Conservation (phyloP, 2,113 vertebrate genomes). For the Paedocypris sp. region DNA sequence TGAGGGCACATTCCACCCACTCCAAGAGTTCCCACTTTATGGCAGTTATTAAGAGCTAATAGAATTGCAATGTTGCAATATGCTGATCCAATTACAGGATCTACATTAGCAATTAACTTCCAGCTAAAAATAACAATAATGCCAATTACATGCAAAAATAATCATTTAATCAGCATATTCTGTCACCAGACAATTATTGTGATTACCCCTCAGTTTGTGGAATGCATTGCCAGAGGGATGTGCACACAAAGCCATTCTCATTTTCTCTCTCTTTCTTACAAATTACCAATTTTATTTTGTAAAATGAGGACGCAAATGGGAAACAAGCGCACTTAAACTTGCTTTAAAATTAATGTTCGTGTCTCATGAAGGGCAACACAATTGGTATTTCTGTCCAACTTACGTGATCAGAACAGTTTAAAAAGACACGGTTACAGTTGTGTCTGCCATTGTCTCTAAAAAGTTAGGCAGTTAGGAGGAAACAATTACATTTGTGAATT, state of each 20-base stretch:
- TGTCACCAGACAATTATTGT: constrained; percentile 72
- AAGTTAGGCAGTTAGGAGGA: not conserved
- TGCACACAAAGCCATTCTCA: constrained; percentile 61
- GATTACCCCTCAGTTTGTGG: constrained; percentile 68
- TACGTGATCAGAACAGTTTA: not conserved
- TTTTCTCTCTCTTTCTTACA: constrained; percentile 47
- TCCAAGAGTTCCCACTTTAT: constrained; percentile 65
- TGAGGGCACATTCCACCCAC: constrained; percentile 68
- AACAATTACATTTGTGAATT: no score
- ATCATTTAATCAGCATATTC: constrained; percentile 73
- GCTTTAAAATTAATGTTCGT: constrained; percentile 28
- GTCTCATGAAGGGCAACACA: constrained; percentile 4
- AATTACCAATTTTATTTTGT: constrained; percentile 40
- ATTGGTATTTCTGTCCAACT: constrained; percentile 23
- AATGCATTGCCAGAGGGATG: constrained; percentile 65
- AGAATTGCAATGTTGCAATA: constrained; percentile 73
- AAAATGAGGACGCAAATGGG: constrained; percentile 17
- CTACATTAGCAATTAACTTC: constrained; percentile 77
- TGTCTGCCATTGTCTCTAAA: constrained; percentile 13
- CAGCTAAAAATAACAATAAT: constrained; percentile 78
- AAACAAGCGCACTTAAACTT: constrained; percentile 19
- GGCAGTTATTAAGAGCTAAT: constrained; percentile 72
- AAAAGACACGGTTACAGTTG: not conserved
- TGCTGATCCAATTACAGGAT: constrained; percentile 72
- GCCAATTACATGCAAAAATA: constrained; percentile 72